A percentile compares a stretch with the other conserved stretches of the same genome.
phyloP scores from a whole-genome alignment of 2,113 vertebrate genomes.

The Dunckerocampus dactyliophorus region DNA sequence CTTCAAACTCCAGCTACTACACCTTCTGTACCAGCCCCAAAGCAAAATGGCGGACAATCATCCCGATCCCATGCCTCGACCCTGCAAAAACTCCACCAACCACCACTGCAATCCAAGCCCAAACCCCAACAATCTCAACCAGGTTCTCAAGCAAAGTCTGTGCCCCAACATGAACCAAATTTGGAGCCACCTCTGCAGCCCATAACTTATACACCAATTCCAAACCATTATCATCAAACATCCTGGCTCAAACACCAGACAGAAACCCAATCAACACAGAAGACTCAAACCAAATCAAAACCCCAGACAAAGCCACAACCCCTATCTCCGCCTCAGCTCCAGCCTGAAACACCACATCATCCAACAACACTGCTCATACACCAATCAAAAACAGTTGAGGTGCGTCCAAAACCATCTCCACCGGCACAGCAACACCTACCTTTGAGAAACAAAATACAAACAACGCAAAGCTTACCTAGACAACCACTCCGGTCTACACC shows the following conservation, averaged over 20 bases:
- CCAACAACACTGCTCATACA: conserved; percentile 10
- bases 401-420: background rate
- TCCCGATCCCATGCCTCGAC: conserved; percentile 3
- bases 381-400: background rate
- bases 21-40: conserved; percentile 8
- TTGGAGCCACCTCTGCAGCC: background rate
- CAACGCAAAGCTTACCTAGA: background rate
- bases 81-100: conserved; percentile 5
- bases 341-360: conserved; percentile 7
- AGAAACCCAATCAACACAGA: background rate
- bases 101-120: conserved; percentile 11
- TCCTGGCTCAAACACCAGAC: background rate
- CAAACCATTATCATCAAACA: background rate
- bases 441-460: conserved; percentile 2
- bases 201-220: background rate
- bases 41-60: conserved; percentile 18
- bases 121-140: conserved; percentile 7
- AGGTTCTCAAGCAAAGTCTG: background rate
- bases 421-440: conserved; percentile 1
- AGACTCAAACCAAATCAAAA: background rate
- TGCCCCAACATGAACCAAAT: background rate
- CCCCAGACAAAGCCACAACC: conserved; percentile 1
- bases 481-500: conserved; percentile 16
- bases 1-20: conserved; percentile 23
- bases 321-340: conserved; percentile 8